Conservation (phyloP, 2,888 invertebrate species). For the Drosophila subsilvestris region DNA sequence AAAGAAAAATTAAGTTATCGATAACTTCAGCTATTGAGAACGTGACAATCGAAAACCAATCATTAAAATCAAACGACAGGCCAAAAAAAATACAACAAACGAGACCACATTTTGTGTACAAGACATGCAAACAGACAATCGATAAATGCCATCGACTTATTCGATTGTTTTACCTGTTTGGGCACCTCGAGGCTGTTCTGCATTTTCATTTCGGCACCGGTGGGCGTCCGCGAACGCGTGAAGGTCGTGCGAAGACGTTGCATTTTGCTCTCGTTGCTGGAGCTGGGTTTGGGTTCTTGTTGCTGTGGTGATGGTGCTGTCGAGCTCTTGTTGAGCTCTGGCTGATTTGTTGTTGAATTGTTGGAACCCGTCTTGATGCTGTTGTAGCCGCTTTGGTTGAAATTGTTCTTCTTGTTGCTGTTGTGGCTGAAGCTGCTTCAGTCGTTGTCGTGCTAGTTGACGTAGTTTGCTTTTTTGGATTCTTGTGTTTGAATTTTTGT, state of each 20-base stretch:
- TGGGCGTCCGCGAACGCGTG: constrained; percentile 94
- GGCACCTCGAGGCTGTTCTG: constrained; percentile 96
- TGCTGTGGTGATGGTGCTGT: constrained; percentile 19
- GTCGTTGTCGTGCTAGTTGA: not conserved
- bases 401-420: constrained; percentile 3
- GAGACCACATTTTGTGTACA: not conserved
- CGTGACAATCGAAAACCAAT: not conserved
- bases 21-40: not conserved
- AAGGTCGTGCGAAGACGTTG: constrained; percentile 91
- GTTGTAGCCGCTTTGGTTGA: constrained; percentile 14
- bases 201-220: constrained; percentile 95
- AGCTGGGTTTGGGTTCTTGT: constrained; percentile 5
- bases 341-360: constrained; percentile 20
- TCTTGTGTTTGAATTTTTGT: too few relatives aligned
- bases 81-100: not conserved
- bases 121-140: not conserved
- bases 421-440: constrained; percentile 3
- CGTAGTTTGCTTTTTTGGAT: not conserved
- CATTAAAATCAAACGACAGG: not conserved
- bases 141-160: constrained; percentile 11
- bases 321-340: not conserved
- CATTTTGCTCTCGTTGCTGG: constrained; percentile 66
- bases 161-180: constrained; percentile 87
- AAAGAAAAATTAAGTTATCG: not conserved
- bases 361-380: constrained; percentile 13